These are phyloP conservation scores for Bradysia coprophila DNA, from an alignment of 1,140 invertebrate genomes.

Conservation along the genomic window DNA sequence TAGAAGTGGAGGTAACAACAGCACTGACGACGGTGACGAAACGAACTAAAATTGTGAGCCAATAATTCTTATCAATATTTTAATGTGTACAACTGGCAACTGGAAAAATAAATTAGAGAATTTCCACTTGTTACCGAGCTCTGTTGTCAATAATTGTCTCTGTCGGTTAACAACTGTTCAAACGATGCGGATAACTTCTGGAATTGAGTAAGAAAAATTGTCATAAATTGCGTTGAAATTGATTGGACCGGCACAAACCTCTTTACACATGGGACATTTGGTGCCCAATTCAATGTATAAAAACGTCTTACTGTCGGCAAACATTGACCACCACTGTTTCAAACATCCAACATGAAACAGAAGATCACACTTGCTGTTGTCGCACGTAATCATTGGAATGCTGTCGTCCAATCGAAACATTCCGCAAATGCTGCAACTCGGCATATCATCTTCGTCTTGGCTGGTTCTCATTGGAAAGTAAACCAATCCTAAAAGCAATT, in stretches of 20 bases:
- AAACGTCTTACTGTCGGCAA: slow-evolving; percentile 15
- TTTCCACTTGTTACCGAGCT: not conserved
- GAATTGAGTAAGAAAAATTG: slow-evolving; percentile 1
- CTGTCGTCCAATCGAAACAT: slow-evolving; percentile 12
- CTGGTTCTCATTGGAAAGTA: slow-evolving; percentile 15
- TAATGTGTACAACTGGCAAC: not conserved
- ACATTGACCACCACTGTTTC: slow-evolving; percentile 18
- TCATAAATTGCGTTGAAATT: not conserved
- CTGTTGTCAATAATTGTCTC: not conserved
- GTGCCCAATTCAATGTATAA: slow-evolving; percentile 14
- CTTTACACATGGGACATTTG: slow-evolving; percentile 20
- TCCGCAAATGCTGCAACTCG: slow-evolving; percentile 18
- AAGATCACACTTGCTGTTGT: slow-evolving; percentile 14
- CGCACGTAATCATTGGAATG: slow-evolving; percentile 19
- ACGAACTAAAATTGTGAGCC: not conserved
- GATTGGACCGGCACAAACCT: slow-evolving; percentile 8
- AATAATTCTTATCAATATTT: not conserved
- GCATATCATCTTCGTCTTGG: slow-evolving; percentile 4
- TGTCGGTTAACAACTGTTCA: slow-evolving; percentile 2
- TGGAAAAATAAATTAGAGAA: not conserved
- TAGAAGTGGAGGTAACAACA: not conserved
- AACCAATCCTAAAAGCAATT: slow-evolving; percentile 9
- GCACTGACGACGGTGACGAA: not conserved
- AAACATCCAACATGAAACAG: slow-evolving; percentile 18
- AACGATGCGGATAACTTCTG: slow-evolving; percentile 21